These are phyloP conservation scores for Tenthredo livida DNA, from an alignment of 2,888 invertebrate genomes.

Conservation along the genomic window DNA sequence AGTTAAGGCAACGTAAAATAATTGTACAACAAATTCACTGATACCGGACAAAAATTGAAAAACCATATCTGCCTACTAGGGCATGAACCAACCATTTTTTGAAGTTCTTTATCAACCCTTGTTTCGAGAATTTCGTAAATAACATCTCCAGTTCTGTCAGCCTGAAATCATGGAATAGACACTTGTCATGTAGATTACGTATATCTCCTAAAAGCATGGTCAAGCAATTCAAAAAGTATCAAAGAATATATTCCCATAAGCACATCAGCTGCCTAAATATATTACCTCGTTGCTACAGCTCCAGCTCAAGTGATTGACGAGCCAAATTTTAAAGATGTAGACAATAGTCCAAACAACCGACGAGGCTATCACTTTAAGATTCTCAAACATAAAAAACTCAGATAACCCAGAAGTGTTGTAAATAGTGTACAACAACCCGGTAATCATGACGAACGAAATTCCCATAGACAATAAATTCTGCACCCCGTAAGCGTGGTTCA, in stretches of 20 bases:
- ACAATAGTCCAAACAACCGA: not conserved
- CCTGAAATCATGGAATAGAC: not conserved
- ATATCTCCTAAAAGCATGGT: not conserved
- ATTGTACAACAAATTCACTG: not conserved
- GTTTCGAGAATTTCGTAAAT: not conserved
- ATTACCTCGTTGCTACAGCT: not conserved
- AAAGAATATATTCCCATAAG: not conserved
- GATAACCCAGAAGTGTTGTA: no score
- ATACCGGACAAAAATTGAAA: not conserved
- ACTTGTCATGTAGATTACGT: not conserved
- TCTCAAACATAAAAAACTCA: not conserved
- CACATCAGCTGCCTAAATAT: not conserved
- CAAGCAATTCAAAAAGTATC: not conserved
- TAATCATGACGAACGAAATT: no score
- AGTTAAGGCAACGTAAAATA: not conserved
- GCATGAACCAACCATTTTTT: not conserved
- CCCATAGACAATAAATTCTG: no score
- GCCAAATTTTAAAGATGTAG: not conserved
- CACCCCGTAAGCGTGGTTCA: no score
- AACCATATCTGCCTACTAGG: not conserved
- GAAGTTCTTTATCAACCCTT: not conserved
- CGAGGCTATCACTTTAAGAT: not conserved
- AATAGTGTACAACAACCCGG: no score
- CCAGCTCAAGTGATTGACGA: not conserved
- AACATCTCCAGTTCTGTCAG: not conserved